Evolutionary conservation across 2,797 vertebrate genomes (phyloP).

Genomic region (Parauchenoglanis punctatus): DNA sequence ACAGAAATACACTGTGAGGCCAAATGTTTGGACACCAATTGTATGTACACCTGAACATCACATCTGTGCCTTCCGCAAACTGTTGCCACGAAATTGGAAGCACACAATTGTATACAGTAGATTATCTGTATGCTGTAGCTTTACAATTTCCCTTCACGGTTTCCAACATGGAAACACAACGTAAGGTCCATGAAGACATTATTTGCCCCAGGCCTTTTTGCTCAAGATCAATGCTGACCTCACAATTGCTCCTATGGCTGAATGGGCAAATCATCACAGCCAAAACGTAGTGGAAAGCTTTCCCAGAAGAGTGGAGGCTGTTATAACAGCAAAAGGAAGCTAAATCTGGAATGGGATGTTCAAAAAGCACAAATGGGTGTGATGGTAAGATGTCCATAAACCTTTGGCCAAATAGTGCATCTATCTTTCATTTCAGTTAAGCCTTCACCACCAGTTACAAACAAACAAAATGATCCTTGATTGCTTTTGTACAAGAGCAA

Average conservation of each 20-base stretch:
- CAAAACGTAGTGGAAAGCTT: not conserved
- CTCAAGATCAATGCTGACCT: not conserved
- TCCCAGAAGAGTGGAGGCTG: not conserved
- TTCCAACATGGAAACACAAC: not conserved
- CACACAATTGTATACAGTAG: not conserved
- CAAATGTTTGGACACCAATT: not conserved
- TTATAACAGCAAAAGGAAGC: not conserved
- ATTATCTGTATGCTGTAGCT: not conserved
- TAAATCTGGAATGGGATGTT: not conserved
- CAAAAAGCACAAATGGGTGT: not conserved
- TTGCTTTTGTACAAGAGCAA: slow-evolving; percentile 15
- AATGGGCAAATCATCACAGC: not conserved
- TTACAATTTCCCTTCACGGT: not conserved
- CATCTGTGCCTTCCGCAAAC: not conserved
- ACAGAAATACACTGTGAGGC: not conserved
- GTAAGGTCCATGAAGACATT: not conserved
- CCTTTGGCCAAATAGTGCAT: not conserved
- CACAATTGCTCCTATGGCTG: not conserved
- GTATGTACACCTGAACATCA: not conserved
- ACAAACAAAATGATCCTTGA: not conserved
- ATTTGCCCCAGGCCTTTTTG: not conserved
- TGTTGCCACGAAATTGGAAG: not conserved
- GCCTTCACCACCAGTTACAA: slow-evolving; percentile 1
- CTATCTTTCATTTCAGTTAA: not conserved
- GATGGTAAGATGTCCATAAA: not conserved